Evolutionary conservation across 2,113 vertebrate species (phyloP).

Genomic region (Amphiprion ocellaris): DNA sequence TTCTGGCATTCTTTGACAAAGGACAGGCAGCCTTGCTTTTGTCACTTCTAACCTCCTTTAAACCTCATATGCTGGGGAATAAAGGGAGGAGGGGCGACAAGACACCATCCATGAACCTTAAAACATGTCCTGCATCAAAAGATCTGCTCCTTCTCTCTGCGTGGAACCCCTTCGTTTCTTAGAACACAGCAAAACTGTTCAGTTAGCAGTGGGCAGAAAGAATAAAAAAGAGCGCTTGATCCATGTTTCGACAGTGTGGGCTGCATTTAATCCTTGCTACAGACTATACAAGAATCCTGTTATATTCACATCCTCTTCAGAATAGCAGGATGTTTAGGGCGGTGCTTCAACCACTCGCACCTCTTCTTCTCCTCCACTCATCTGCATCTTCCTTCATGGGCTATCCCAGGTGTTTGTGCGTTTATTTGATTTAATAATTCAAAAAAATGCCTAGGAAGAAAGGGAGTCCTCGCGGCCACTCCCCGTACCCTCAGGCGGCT

Average conservation of each 20-base stretch:
- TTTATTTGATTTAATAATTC: conserved; percentile 70
- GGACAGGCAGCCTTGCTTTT: conserved; percentile 12
- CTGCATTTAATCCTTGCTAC: conserved; percentile 54
- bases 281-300: conserved; percentile 46
- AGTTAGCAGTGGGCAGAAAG: conserved; percentile 50
- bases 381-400: conserved; percentile 19
- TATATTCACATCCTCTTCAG: conserved; percentile 33
- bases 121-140: conserved; percentile 65
- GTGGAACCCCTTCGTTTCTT: conserved; percentile 51
- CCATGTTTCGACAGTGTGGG: conserved; percentile 51
- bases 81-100: conserved; percentile 46
- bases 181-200: conserved; percentile 53
- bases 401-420: conserved; percentile 67
- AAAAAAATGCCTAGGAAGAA: conserved; percentile 55
- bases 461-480: conserved; percentile 60
- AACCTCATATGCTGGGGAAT: conserved; percentile 37
- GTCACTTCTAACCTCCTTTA: conserved; percentile 33
- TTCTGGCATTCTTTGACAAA: not conserved
- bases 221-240: conserved; percentile 58
- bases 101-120: conserved; percentile 43
- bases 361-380: not conserved
- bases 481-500: conserved; percentile 68
- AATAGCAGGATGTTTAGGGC: conserved; percentile 29
- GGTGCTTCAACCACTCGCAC: conserved; percentile 20
- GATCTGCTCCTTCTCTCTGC: conserved; percentile 22